A percentile compares a stretch with the other conserved stretches of the same genome.
These are phyloP conservation scores for Saccopteryx leptura DNA, from an alignment of 2,113 vertebrate genomes.

Conservation along the genomic window DNA sequence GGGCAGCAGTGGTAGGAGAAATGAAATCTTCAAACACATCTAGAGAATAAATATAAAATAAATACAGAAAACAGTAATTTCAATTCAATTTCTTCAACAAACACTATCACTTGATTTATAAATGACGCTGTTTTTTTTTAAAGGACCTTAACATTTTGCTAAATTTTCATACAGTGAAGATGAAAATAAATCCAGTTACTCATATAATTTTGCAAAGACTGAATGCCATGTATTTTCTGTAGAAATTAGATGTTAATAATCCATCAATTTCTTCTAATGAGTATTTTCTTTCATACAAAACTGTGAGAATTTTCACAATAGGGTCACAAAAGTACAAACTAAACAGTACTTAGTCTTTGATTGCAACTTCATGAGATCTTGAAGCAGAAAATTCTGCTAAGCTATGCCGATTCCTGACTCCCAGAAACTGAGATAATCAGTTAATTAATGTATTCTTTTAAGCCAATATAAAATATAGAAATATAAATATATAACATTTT, in stretches of 20 bases:
- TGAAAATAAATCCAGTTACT: background rate
- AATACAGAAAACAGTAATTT: conserved; percentile 86
- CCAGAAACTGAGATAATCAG: background rate
- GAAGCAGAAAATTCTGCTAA: background rate
- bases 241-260: conserved; percentile 42
- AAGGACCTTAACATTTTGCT: background rate
- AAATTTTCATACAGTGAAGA: background rate
- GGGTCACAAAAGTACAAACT: background rate
- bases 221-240: background rate
- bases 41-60: conserved; percentile 84
- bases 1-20: conserved; percentile 98
- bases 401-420: background rate
- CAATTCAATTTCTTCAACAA: conserved; percentile 31
- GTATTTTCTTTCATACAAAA: conserved; percentile 16
- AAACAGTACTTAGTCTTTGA: background rate
- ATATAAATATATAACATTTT: background rate
- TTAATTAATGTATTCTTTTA: background rate
- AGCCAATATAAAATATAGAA: background rate
- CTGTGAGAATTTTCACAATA: conserved; percentile 35
- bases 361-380: background rate
- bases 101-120: conserved; percentile 33
- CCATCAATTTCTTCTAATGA: background rate
- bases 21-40: conserved; percentile 99
- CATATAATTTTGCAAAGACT: background rate
- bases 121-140: background rate